Base-by-base conservation (phyloP, 2,888 invertebrate genomes). In the Dasysyrphus albostriatus region DNA sequence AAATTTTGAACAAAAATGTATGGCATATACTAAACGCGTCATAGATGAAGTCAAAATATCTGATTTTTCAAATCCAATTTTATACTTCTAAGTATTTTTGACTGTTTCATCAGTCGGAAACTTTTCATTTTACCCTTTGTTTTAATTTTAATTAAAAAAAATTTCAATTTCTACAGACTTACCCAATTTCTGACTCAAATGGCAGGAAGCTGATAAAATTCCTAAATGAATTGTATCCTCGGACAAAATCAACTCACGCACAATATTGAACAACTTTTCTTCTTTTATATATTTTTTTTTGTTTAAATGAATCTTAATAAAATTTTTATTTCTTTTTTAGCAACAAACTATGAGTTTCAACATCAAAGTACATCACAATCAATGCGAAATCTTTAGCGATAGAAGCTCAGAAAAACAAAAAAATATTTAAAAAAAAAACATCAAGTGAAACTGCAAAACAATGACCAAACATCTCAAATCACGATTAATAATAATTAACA, bases 401-500 rank as follows among this genome's bases (percentile, higher is more conserved):
- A 49, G 19, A 49, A 65, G 5, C 16, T n/a, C 3, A 16, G 19
- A 16, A 19, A 7, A 24, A 1, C 3, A 24, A 24, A 24, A 24
- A 24, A n/a, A n/a, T n/a, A n/a, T n/a, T n/a, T n/a, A n/a, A n/a
- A 24, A 39, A 9, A 37, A 49, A n/a, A 47, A n/a, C 7, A 47
- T 47, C 47, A 51, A 39, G 14, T 14, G n/a, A 49, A 67, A 49
- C 16, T 16, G 10, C 51, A 49, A 75, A 81, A 76, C 37, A 70
- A 76, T 81, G 69, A 75, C 54, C 58, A 58, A 83, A 47, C n/a
- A 37, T 54, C 54, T 69, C 5, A n/a, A 54, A 80, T 75, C 63
- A 70, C 77, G 73, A 82, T 44, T 82, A 85, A 85, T 77, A 37
- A 32, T 56, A 59, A 61, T 61, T 85, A 85, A 82, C 85, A 85